A percentile compares a stretch with the other conserved stretches of the same genome.
phyloP scores from a whole-genome alignment of 2,113 vertebrate species.

The Illadopsis cleaveri region DNA sequence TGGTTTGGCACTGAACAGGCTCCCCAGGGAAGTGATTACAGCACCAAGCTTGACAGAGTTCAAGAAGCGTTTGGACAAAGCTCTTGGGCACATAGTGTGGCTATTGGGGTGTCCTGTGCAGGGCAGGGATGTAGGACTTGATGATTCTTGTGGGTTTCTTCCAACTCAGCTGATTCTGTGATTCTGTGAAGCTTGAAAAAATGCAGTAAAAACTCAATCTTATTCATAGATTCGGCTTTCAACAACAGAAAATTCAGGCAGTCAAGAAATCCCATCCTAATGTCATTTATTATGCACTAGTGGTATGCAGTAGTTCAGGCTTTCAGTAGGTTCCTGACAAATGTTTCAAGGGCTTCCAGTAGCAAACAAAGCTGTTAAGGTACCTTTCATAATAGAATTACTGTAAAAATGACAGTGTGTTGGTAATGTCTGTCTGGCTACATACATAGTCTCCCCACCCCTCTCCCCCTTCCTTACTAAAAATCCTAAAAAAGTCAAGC shows the following conservation, averaged over 20 bases:
- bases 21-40: not conserved
- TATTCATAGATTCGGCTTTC: not conserved
- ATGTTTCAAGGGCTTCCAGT: not conserved
- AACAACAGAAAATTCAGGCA: not conserved
- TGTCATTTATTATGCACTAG: not conserved
- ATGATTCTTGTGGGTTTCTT: not conserved
- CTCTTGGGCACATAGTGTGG: not conserved
- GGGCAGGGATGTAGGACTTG: not conserved
- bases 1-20: not conserved
- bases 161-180: not conserved
- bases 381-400: not conserved
- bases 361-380: not conserved
- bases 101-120: not conserved
- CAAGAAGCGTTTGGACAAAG: not conserved
- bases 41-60: not conserved
- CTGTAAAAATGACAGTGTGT: not conserved
- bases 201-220: not conserved
- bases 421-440: not conserved
- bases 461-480: fast-evolving
- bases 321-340: not conserved
- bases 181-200: not conserved
- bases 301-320: not conserved
- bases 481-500: not conserved
- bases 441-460: fast-evolving
- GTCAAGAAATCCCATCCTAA: not conserved